A percentile compares a stretch with the other conserved stretches of the same genome.
These are phyloP conservation scores for Beris chalybata DNA, from an alignment of 2,888 invertebrate species.

Conservation along the genomic window DNA sequence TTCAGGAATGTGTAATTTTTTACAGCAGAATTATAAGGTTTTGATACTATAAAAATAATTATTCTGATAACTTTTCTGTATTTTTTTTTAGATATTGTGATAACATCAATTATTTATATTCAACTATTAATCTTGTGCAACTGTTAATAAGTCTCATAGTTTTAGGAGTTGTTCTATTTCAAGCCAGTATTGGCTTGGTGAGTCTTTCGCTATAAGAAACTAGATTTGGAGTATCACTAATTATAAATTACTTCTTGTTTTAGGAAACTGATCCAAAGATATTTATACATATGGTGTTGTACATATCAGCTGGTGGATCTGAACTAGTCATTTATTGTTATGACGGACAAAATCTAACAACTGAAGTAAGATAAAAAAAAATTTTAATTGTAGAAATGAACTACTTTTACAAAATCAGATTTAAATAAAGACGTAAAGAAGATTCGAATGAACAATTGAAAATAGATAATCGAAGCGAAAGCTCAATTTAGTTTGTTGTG, in stretches of 20 bases:
- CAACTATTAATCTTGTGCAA: conserved; percentile 11
- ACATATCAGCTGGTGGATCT: conserved; percentile 8
- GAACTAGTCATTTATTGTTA: conserved; percentile 13
- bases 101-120: conserved; percentile 8
- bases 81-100: conserved; percentile 19
- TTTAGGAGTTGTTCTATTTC: conserved; percentile 14
- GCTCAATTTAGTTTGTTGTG: too few species aligned
- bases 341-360: conserved; percentile 19
- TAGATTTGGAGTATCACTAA: too few species aligned
- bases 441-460: too few species aligned
- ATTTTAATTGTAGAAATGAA: too few species aligned
- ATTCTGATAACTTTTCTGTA: background rate
- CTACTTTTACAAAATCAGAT: too few species aligned
- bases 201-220: background rate
- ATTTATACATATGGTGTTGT: conserved; percentile 10
- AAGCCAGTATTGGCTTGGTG: conserved; percentile 17
- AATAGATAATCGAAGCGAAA: too few species aligned
- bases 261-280: conserved; percentile 17
- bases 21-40: conserved; percentile 8
- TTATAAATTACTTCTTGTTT: too few species aligned
- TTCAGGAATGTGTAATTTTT: conserved; percentile 9
- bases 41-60: background rate
- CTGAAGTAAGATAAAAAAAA: background rate
- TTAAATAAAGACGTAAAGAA: too few species aligned
- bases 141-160: conserved; percentile 4